Base-by-base conservation (phyloP, 2,113 vertebrate species). In the Menura novaehollandiae region DNA sequence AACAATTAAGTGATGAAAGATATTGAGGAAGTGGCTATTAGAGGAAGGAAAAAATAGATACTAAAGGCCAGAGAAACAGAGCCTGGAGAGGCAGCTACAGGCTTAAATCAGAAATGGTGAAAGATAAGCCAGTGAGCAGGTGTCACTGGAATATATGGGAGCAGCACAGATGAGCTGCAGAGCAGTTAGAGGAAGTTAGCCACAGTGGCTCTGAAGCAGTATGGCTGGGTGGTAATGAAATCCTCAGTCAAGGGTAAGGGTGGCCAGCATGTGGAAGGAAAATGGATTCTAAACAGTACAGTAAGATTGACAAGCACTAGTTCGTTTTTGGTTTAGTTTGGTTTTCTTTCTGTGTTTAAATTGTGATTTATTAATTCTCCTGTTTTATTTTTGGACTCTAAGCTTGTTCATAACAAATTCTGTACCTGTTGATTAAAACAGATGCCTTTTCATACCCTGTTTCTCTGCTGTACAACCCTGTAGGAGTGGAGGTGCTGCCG, bases 381-480 rank as follows among this genome's bases (percentile, higher is more conserved):
- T 32, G 14, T 22, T 67, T 75, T 46, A 55, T 56, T 81, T 95
- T 49, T 66, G 37, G 12, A 43, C 35, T n/a, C 13, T 49, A 39
- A 87, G 7, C 28, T 51, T 8, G 7, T 21, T 28, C 15, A 17
- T 67, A 67, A 68, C 21, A 75, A 91, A 60, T 35, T 32, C 44
- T 44, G 1, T 10, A 41, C 33, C 32, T 23, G 7, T 44, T 79
- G 32, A 68, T 64, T 43, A 13, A 60, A 88, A 66, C 21, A 37
- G 49, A 44, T 56, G 17, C 22, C 9, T 80, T 72, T 75, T 55
- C 41, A 33, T 8, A 41, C 8, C n/a, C 35, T 15, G 4, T 77
- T 66, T 58, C 43, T 69, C 13, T 49, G 28, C n/a, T 9, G 1
- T 33, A 26, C 39, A 41, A 17, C 8, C 8, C n/a, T 0, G 0